Evolutionary conservation across 2,888 invertebrate genomes (phyloP).

Genomic region (Chouioia cunea): DNA sequence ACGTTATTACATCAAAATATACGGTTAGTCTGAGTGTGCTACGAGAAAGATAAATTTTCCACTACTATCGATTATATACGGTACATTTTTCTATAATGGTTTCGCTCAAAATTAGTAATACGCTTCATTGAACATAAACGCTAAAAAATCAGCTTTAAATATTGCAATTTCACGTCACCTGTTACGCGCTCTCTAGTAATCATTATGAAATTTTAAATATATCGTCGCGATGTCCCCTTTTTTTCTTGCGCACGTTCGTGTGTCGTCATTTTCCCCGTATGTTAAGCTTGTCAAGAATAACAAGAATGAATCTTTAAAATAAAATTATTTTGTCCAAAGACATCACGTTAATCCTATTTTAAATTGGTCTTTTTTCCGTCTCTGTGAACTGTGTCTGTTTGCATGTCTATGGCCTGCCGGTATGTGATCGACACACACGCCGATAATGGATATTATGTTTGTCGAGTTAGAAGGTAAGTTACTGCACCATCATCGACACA

Average conservation of each 20-base stretch:
- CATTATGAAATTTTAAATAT: background rate
- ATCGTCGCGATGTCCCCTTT: background rate
- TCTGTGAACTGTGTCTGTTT: conserved; percentile 42
- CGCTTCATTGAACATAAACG: no score
- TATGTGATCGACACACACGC: conserved; percentile 32
- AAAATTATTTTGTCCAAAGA: background rate
- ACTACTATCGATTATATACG: no score
- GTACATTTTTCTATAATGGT: conserved; percentile 8
- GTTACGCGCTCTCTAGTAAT: no score
- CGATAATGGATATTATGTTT: conserved; percentile 33
- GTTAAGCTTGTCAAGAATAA: no score
- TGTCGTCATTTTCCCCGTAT: background rate
- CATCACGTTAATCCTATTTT: background rate
- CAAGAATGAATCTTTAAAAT: conserved; percentile 11
- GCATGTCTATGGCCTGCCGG: conserved; percentile 41
- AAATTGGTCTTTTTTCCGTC: conserved; percentile 37
- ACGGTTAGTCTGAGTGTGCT: no score
- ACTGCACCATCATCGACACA: background rate
- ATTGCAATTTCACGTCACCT: no score
- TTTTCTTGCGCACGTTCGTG: conserved; percentile 1
- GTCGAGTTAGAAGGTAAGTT: conserved; percentile 44
- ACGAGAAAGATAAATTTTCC: no score
- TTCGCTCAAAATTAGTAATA: no score
- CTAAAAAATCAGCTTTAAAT: no score
- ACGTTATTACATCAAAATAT: no score